phyloP scores from a whole-genome alignment of 2,113 vertebrate species.

The Myrmecobius fasciatus region DNA sequence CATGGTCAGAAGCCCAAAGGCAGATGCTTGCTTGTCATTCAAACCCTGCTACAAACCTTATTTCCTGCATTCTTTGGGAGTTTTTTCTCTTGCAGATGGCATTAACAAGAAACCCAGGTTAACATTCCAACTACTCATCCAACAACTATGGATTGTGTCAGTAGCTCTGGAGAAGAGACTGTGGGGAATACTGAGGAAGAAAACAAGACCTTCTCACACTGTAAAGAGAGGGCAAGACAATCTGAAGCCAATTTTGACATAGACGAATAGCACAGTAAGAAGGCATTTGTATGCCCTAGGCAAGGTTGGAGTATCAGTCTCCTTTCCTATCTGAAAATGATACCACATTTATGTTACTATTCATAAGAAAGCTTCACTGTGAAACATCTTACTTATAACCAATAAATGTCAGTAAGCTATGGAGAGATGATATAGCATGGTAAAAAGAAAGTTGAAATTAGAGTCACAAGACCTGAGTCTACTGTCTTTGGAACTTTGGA shows the following conservation, averaged over 20 bases:
- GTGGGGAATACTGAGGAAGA: not conserved
- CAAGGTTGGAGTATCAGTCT: not conserved
- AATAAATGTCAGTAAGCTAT: not conserved
- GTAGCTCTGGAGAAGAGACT: not conserved
- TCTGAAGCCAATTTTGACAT: not conserved
- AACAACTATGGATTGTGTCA: not conserved
- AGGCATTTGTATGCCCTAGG: not conserved
- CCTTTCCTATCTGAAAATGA: not conserved
- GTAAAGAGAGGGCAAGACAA: not conserved
- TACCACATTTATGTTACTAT: not conserved
- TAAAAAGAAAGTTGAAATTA: not conserved
- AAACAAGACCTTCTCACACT: not conserved
- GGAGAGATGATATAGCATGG: not conserved
- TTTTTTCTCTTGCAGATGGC: constrained; percentile 5
- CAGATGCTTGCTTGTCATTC: constrained; percentile 37
- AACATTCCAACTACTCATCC: not conserved
- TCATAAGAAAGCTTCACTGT: not conserved
- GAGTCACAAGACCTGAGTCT: not conserved
- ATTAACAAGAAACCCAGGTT: not conserved
- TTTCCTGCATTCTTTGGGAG: constrained; percentile 12
- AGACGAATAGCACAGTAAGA: not conserved
- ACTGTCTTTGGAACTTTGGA: not conserved
- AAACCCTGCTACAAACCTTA: constrained; percentile 16
- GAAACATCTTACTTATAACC: not conserved
- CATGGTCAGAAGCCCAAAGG: constrained; percentile 6